Conservation (phyloP, 1,140 invertebrate species). For the Argopecten irradians region DNA sequence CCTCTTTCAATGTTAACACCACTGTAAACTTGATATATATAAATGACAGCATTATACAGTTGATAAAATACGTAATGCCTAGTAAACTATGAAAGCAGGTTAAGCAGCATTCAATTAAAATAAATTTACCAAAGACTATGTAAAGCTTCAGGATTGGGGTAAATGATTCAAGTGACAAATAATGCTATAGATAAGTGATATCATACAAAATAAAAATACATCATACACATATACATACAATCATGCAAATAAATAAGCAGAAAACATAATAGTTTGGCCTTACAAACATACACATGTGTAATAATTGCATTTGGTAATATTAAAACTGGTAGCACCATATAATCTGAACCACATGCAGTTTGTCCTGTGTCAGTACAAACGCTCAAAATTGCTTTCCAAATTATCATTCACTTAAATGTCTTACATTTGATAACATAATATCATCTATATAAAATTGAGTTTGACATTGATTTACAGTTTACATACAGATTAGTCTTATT, state of each 20-base stretch:
- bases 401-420: neutral
- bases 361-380: neutral
- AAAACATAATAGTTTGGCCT: neutral
- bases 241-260: conserved; percentile 22
- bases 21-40: neutral
- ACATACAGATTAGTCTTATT: too few species aligned
- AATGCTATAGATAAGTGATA: neutral
- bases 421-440: neutral
- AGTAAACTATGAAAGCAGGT: neutral
- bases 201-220: neutral
- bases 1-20: neutral
- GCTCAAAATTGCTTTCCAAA: neutral
- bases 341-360: neutral
- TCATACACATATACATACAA: conserved; percentile 17
- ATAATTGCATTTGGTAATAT: conserved; percentile 6
- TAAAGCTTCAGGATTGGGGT: neutral
- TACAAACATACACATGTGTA: neutral
- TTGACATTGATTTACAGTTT: too few species aligned
- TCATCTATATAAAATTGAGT: too few species aligned
- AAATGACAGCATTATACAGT: neutral
- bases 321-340: conserved; percentile 7
- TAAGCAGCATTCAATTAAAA: neutral
- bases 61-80: neutral
- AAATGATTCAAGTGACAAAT: neutral
- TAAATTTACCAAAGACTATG: neutral